phyloP scores from a whole-genome alignment of 2,113 vertebrate genomes.

The Anhinga anhinga region DNA sequence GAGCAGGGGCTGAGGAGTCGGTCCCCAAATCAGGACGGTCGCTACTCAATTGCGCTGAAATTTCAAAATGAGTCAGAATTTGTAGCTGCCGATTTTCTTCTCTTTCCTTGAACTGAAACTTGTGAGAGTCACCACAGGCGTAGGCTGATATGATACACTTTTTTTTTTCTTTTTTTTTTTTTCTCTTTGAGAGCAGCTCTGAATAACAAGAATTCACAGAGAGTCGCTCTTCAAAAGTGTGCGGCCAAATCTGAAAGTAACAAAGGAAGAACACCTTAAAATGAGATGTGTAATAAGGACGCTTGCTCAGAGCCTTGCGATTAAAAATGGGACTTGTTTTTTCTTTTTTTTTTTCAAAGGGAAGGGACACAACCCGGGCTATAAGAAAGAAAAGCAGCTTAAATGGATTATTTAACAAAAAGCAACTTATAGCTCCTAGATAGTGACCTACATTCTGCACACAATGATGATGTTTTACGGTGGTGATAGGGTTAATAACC shows the following conservation, averaged over 20 bases:
- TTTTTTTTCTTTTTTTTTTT: neutral
- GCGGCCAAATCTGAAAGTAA: conserved; percentile 19
- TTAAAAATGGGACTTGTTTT: conserved; percentile 46
- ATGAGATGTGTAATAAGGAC: conserved; percentile 34
- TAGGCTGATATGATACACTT: conserved; percentile 15
- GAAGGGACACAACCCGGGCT: conserved; percentile 55
- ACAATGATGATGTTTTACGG: conserved; percentile 79
- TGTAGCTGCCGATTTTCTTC: conserved; percentile 26
- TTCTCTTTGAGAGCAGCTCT: conserved; percentile 18
- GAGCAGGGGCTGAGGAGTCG: neutral
- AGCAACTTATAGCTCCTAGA: conserved; percentile 74
- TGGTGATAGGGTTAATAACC: conserved; percentile 83
- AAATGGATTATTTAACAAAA: conserved; percentile 82
- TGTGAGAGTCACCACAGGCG: conserved; percentile 52
- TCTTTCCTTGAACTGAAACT: conserved; percentile 59
- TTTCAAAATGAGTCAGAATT: conserved; percentile 37
- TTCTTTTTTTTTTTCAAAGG: neutral
- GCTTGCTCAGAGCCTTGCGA: conserved; percentile 11
- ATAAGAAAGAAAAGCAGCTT: conserved; percentile 75
- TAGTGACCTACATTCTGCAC: conserved; percentile 80
- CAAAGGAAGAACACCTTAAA: conserved; percentile 64
- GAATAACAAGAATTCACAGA: conserved; percentile 54
- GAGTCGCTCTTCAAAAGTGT: conserved; percentile 51
- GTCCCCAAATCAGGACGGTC: neutral
- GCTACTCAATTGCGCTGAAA: conserved; percentile 11